A percentile compares a stretch with the other conserved stretches of the same genome.
Conservation (phyloP, 2,797 vertebrate species). For the Eulemur mongoz region DNA sequence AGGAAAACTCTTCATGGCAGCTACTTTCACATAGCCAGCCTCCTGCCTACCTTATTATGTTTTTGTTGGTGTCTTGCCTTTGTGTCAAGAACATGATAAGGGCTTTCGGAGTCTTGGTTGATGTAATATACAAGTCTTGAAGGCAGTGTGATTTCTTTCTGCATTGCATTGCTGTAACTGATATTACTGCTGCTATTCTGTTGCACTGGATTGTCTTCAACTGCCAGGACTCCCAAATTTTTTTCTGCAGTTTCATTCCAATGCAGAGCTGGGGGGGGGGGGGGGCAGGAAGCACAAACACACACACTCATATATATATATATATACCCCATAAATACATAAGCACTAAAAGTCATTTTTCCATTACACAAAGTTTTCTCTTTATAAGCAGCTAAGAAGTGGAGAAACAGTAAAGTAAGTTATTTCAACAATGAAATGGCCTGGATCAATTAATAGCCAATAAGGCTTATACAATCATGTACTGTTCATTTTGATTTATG, state of each 20-base stretch:
- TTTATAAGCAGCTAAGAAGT: constrained; percentile 17
- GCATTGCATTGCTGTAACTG: constrained; percentile 86
- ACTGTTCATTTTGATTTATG: constrained; percentile 26
- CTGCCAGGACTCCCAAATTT: constrained; percentile 76
- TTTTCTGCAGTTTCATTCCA: constrained; percentile 87
- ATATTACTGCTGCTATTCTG: constrained; percentile 86
- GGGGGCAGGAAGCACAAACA: constrained; percentile 65
- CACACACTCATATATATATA: constrained; percentile 35
- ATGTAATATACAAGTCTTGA: constrained; percentile 97
- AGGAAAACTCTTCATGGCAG: not conserved
- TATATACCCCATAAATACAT: constrained; percentile 67
- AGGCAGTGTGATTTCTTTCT: constrained; percentile 93
- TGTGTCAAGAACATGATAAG: constrained; percentile 96
- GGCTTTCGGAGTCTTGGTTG: constrained; percentile 95
- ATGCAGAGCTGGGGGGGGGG: constrained; percentile 78
- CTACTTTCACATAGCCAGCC: not conserved
- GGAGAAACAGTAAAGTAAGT: constrained; percentile 39
- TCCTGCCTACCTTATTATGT: constrained; percentile 90
- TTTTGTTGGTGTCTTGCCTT: constrained; percentile 91
- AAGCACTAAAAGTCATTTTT: not conserved
- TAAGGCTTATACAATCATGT: constrained; percentile 20
- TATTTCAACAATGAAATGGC: not conserved
- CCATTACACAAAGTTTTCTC: constrained; percentile 42
- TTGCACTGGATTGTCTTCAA: constrained; percentile 82
- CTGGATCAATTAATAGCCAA: not conserved